Percentiles rank a stretch among this genome's conserved stretches.
phyloP scores from a whole-genome alignment of 2,888 invertebrate genomes.

The Julus scandinavius region DNA sequence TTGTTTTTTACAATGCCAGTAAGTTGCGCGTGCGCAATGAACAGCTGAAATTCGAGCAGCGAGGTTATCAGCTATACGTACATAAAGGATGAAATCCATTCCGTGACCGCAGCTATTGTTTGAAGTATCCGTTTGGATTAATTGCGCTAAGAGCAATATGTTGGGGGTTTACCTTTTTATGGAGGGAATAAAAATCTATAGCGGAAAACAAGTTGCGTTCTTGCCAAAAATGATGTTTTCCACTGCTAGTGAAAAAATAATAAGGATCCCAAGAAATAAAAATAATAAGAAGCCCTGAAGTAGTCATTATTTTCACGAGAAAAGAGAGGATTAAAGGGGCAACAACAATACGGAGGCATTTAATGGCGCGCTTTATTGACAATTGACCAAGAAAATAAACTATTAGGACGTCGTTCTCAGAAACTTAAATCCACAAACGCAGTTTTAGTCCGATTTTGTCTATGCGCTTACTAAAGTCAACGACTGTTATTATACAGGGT shows the following conservation, averaged over 20 bases:
- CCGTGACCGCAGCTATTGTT: too few species aligned
- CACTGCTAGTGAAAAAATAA: background rate
- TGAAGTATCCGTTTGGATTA: background rate
- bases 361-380: constrained; percentile 39
- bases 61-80: too few species aligned
- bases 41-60: too few species aligned
- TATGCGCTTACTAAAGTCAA: background rate
- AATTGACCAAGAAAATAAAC: constrained; percentile 39
- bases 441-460: background rate
- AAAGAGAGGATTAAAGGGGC: constrained; percentile 17
- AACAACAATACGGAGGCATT: constrained; percentile 28
- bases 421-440: constrained; percentile 30
- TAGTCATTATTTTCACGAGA: constrained; percentile 34
- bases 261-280: constrained; percentile 7
- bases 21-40: too few species aligned
- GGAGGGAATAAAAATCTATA: background rate
- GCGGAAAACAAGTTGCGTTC: background rate
- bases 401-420: constrained; percentile 42
- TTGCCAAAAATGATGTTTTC: background rate
- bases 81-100: too few species aligned
- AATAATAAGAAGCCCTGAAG: constrained; percentile 1
- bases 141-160: background rate
- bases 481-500: background rate
- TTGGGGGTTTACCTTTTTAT: background rate
- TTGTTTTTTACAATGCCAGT: too few species aligned